Evolutionary conservation across 2,113 vertebrate genomes (phyloP).

Genomic region (Okapia johnstoni): DNA sequence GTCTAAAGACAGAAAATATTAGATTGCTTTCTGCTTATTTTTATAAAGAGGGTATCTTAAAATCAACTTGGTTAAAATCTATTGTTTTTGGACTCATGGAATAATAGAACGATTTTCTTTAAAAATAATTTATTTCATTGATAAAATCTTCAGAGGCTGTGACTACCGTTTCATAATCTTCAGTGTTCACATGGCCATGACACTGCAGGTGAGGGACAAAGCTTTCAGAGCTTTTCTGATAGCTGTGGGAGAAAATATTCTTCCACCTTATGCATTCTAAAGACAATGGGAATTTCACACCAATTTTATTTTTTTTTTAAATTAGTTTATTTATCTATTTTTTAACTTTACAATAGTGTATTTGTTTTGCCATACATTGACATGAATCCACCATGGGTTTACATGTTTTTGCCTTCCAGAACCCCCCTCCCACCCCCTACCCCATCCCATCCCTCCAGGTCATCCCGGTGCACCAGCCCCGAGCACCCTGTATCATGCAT

Average conservation of each 20-base stretch:
- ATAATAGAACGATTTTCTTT: neutral
- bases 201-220: neutral
- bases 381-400: no score
- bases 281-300: neutral
- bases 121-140: neutral
- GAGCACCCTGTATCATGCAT: no score
- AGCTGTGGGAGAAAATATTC: neutral
- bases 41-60: neutral
- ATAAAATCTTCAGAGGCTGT: neutral
- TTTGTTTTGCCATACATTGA: no score
- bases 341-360: no score
- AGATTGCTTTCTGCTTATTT: neutral
- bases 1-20: neutral
- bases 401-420: no score
- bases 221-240: neutral
- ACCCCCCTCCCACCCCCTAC: no score
- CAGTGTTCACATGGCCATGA: neutral
- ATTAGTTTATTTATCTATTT: no score
- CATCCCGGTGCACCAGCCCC: no score
- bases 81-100: neutral
- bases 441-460: no score
- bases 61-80: neutral
- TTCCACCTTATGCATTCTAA: neutral
- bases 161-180: neutral
- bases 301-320: neutral